Evolutionary conservation across 2,888 invertebrate genomes (phyloP).

Genomic region (Acrocyrtus sp.): DNA sequence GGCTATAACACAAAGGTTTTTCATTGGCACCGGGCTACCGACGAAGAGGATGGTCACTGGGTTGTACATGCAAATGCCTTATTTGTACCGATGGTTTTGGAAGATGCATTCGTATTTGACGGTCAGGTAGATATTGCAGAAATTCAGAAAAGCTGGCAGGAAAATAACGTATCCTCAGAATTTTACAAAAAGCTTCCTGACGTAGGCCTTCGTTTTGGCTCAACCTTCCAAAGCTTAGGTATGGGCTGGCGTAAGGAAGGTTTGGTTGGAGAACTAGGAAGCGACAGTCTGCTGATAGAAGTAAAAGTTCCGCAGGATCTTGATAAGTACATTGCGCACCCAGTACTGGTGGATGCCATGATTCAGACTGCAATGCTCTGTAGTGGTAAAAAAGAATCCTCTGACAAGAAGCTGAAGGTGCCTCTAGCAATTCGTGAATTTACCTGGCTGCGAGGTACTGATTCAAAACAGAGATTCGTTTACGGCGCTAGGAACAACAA

Average conservation of each 20-base stretch:
- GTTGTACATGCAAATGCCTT: constrained; percentile 12
- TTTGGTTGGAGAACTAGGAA: no score
- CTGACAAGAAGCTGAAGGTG: constrained; percentile 25
- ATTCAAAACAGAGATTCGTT: not conserved
- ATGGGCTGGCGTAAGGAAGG: constrained; percentile 5
- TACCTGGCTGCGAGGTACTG: constrained; percentile 7
- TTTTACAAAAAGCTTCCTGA: constrained; percentile 29
- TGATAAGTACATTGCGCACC: constrained; percentile 37
- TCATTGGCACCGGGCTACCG: constrained; percentile 11
- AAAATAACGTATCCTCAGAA: not conserved
- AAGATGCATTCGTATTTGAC: not conserved
- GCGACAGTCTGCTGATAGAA: not conserved
- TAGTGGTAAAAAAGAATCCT: not conserved
- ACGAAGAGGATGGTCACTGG: constrained; percentile 19
- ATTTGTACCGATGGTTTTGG: constrained; percentile 20
- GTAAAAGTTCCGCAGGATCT: constrained; percentile 5
- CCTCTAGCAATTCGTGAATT: constrained; percentile 36
- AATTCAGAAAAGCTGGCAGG: constrained; percentile 17
- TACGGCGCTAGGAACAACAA: not conserved
- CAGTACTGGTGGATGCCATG: constrained; percentile 49
- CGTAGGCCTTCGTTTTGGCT: constrained; percentile 34
- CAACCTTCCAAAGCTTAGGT: constrained; percentile 24
- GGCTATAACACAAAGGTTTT: constrained; percentile 20
- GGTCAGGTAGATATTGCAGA: not conserved
- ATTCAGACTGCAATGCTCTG: constrained; percentile 27